Conservation (phyloP, 2,888 invertebrate genomes). For the Nephrotoma appendiculata region DNA sequence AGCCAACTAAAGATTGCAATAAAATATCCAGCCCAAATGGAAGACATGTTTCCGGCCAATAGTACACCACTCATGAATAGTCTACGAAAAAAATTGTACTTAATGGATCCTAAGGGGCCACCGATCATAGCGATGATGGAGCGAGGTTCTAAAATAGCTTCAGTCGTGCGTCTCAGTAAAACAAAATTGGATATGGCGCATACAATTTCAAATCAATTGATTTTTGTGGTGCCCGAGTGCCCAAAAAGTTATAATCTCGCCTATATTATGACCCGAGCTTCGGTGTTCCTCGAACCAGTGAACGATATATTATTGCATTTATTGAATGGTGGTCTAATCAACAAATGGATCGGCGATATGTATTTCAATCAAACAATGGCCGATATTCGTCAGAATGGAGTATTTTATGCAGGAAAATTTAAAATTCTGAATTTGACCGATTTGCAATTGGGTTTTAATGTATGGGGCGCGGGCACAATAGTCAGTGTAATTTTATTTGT, state of each 20-base stretch:
- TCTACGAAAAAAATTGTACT: constrained; percentile 22
- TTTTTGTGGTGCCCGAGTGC: constrained; percentile 29
- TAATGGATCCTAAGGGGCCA: constrained; percentile 20
- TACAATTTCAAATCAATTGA: constrained; percentile 22
- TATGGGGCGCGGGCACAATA: constrained; percentile 13
- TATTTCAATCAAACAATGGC: constrained; percentile 21
- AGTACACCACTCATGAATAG: constrained; percentile 23
- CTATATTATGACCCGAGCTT: constrained; percentile 24
- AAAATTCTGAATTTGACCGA: constrained; percentile 26
- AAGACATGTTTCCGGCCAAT: constrained; percentile 27
- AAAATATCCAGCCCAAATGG: constrained; percentile 28
- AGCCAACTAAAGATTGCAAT: constrained; percentile 25
- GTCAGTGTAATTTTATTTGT: neutral
- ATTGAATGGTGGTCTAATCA: constrained; percentile 24
- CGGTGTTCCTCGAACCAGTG: constrained; percentile 22
- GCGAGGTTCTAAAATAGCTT: constrained; percentile 20
- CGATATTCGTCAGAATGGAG: constrained; percentile 15
- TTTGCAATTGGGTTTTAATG: constrained; percentile 28
- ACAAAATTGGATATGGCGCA: constrained; percentile 22
- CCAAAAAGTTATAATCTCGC: constrained; percentile 29
- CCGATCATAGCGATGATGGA: constrained; percentile 20
- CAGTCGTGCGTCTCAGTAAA: constrained; percentile 24
- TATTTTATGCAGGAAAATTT: constrained; percentile 19
- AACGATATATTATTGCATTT: constrained; percentile 23
- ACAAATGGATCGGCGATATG: constrained; percentile 26